Percentiles rank a stretch among this genome's conserved stretches.
These are phyloP conservation scores for Benitochromis conjunctus DNA, from an alignment of 2,113 vertebrate genomes.

Conservation along the genomic window DNA sequence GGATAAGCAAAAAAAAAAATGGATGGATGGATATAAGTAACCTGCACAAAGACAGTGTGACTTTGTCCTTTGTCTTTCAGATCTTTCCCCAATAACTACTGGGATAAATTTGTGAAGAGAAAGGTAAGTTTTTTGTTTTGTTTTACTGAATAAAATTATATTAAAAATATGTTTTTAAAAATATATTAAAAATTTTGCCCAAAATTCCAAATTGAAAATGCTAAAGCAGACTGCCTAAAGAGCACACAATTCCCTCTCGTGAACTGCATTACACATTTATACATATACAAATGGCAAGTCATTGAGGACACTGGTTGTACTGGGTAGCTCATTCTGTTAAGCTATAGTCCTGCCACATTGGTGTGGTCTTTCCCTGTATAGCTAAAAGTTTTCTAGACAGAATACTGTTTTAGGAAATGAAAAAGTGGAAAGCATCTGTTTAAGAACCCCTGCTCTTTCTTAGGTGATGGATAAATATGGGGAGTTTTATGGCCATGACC, in stretches of 20 bases:
- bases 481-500: slow-evolving; percentile 93
- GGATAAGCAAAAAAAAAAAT: too few relatives aligned
- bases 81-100: slow-evolving; percentile 97
- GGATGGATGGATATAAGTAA: too few relatives aligned
- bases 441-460: neutral
- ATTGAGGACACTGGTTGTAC: neutral
- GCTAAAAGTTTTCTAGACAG: neutral
- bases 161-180: too few relatives aligned
- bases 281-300: neutral
- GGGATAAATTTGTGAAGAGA: slow-evolving; percentile 97
- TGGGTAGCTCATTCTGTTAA: neutral
- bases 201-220: too few relatives aligned
- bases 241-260: too few relatives aligned
- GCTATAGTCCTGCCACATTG: neutral
- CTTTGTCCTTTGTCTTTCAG: slow-evolving; percentile 67
- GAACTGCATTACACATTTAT: neutral
- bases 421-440: neutral
- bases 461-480: slow-evolving; percentile 99
- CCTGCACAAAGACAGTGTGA: neutral
- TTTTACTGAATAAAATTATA: neutral
- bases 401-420: neutral
- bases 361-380: neutral
- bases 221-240: too few relatives aligned
- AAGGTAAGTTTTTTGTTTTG: slow-evolving; percentile 63
- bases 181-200: too few relatives aligned